phyloP scores from a whole-genome alignment of 2,888 invertebrate genomes.

The Lymantria dispar region DNA sequence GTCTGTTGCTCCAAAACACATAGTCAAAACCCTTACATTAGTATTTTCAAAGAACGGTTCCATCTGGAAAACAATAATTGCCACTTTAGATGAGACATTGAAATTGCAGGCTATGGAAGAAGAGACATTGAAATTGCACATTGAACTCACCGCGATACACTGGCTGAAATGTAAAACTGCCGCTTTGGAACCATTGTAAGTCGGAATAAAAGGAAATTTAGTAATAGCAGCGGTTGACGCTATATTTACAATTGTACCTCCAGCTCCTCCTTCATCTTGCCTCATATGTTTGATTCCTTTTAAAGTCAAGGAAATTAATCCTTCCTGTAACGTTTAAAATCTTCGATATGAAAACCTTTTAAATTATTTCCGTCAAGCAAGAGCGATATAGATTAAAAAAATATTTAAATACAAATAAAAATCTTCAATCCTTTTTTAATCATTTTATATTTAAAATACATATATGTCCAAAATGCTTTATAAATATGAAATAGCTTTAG shows the following conservation, averaged over 20 bases:
- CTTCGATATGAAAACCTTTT: no score
- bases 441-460: no score
- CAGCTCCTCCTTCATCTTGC: slow-evolving; percentile 43
- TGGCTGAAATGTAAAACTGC: slow-evolving; percentile 46
- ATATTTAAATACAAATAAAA: no score
- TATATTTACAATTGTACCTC: slow-evolving; percentile 51
- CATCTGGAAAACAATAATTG: slow-evolving; percentile 27
- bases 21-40: slow-evolving; percentile 40
- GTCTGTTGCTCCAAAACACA: slow-evolving; percentile 46
- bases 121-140: not conserved
- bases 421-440: no score
- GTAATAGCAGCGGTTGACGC: slow-evolving; percentile 40
- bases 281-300: slow-evolving; percentile 50
- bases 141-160: slow-evolving; percentile 37
- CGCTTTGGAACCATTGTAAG: slow-evolving; percentile 46
- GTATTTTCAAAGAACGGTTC: slow-evolving; percentile 38
- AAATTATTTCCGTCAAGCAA: no score
- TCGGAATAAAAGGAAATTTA: slow-evolving; percentile 28
- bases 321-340: slow-evolving; percentile 48
- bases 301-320: slow-evolving; percentile 64
- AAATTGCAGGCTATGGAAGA: no score
- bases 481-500: no score
- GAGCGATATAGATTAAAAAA: no score
- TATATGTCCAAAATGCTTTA: no score
- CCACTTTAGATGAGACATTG: no score